A percentile compares a stretch with the other conserved stretches of the same genome.
Evolutionary conservation across 2,888 invertebrate species (phyloP).

Genomic region (Choristoneura rosaceana): DNA sequence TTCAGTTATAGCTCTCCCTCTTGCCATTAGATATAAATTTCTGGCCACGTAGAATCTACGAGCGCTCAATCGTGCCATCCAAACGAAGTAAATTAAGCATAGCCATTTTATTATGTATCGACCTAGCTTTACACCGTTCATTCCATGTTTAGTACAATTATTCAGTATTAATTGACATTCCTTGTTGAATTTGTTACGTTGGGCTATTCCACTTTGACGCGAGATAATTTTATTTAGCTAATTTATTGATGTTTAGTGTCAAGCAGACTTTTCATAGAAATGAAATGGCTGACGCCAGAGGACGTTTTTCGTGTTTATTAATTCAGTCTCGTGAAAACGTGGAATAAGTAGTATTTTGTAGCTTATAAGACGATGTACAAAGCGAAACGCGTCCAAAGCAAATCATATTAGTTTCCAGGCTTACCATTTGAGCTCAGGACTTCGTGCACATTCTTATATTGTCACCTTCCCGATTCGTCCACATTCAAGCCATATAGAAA

Average conservation of each 20-base stretch:
- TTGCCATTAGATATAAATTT: constrained; percentile 50
- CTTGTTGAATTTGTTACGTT: constrained; percentile 26
- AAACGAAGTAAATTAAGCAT: constrained; percentile 40
- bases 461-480: too few relatives aligned
- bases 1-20: constrained; percentile 39
- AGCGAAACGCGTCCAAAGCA: constrained; percentile 60
- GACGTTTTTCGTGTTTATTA: neutral
- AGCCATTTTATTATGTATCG: constrained; percentile 31
- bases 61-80: constrained; percentile 56
- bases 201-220: constrained; percentile 18
- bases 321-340: constrained; percentile 12
- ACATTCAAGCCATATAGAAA: too few relatives aligned
- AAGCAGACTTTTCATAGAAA: neutral
- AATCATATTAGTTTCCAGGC: constrained; percentile 40
- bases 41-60: constrained; percentile 54
- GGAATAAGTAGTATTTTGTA: constrained; percentile 46
- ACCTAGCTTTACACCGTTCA: neutral
- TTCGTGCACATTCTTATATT: too few relatives aligned
- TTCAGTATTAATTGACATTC: constrained; percentile 45
- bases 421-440: constrained; percentile 32
- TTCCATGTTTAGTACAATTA: constrained; percentile 31
- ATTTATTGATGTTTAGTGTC: neutral
- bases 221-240: neutral
- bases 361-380: constrained; percentile 58
- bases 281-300: neutral